phyloP scores from a whole-genome alignment of 2,797 vertebrate genomes.

The Ctenochaetus hawaiiensis region DNA sequence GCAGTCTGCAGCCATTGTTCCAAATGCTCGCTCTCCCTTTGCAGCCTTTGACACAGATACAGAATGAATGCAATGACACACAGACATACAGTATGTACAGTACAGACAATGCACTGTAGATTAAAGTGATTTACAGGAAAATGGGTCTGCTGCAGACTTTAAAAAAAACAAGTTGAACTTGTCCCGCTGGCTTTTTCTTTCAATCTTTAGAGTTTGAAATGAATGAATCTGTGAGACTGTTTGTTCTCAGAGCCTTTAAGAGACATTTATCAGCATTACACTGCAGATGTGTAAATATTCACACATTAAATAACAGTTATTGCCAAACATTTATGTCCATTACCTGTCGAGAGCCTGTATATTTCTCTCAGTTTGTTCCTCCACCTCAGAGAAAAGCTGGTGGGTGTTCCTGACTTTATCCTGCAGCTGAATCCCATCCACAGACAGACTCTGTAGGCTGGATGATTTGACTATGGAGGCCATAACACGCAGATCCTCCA shows the following conservation, averaged over 20 bases:
- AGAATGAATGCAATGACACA: neutral
- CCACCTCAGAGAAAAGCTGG: conserved; percentile 87
- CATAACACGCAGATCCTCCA: conserved; percentile 85
- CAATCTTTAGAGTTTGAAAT: no score
- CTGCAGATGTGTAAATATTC: neutral
- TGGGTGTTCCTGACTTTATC: conserved; percentile 80
- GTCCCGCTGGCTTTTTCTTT: neutral
- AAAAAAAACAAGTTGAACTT: conserved; percentile 36
- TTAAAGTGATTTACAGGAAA: neutral
- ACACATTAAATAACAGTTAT: neutral
- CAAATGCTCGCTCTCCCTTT: conserved; percentile 41
- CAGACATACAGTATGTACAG: neutral
- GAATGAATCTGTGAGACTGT: neutral
- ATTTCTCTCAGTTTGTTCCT: conserved; percentile 84
- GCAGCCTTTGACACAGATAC: conserved; percentile 57
- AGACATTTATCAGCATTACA: neutral
- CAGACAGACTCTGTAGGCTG: conserved; percentile 82
- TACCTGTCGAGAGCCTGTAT: conserved; percentile 81
- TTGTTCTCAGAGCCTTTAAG: neutral
- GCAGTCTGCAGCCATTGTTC: conserved; percentile 45
- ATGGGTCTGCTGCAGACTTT: neutral
- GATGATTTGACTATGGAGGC: conserved; percentile 73
- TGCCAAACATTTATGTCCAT: conserved; percentile 28
- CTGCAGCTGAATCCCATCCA: conserved; percentile 69
- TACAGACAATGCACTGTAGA: neutral